Evolutionary conservation across 1,140 invertebrate species (phyloP).

Genomic region (Panulirus ornatus): DNA sequence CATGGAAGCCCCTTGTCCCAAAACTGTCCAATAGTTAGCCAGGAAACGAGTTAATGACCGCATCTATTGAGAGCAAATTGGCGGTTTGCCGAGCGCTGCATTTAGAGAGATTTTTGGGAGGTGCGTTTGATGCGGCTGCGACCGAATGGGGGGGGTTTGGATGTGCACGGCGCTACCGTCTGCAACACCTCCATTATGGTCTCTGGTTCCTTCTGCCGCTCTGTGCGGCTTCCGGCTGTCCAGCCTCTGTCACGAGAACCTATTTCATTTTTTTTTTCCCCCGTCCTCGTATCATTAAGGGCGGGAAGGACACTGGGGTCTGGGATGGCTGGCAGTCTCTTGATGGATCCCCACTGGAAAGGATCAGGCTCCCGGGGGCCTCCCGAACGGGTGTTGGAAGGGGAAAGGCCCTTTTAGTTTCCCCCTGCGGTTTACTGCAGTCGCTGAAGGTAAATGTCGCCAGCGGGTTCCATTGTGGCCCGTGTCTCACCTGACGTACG

Average conservation of each 20-base stretch:
- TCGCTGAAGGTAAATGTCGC: not conserved
- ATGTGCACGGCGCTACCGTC: not conserved
- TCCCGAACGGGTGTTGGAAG: too few species aligned
- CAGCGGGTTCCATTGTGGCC: not conserved
- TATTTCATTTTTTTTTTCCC: not conserved
- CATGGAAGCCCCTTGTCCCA: not conserved
- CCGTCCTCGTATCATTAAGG: too few species aligned
- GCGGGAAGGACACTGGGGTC: too few species aligned
- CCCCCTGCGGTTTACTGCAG: not conserved
- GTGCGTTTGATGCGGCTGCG: not conserved
- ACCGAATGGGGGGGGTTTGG: not conserved
- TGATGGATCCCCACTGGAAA: not conserved
- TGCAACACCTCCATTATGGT: not conserved
- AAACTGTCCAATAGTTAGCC: conserved; percentile 10
- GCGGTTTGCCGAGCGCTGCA: not conserved
- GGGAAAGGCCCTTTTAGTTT: too few species aligned
- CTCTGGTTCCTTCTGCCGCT: not conserved
- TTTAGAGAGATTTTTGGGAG: not conserved
- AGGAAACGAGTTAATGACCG: not conserved
- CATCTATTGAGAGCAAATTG: conserved; percentile 10
- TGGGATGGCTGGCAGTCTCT: not conserved
- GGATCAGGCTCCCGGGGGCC: too few species aligned
- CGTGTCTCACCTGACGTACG: not conserved
- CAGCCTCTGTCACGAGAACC: not conserved
- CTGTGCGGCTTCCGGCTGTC: not conserved